Base-by-base conservation (phyloP, 1,140 invertebrate genomes). In the Stegodyphus mimosarum region DNA sequence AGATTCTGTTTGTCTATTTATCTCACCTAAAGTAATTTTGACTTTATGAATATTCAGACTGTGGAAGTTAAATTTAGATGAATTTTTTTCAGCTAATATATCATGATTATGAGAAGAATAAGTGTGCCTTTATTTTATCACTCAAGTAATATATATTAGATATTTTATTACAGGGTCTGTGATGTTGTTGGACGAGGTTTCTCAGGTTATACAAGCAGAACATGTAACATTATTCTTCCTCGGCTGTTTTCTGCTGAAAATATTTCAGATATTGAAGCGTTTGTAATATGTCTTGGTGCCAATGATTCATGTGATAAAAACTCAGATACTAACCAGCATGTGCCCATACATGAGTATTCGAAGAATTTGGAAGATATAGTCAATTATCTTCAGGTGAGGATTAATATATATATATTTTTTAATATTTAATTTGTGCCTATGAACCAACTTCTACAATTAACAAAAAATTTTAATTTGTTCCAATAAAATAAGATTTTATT, bases 171-270 rank as follows among this genome's bases (percentile, higher is more conserved):
- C 78, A 91, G 91, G 87, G 89, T 89, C 80, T 91, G 90, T 89
- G 91, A 91, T 88, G 89, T 91, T 0, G 87, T 91, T 6, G 89
- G 88, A 63, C 86, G 91, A 33, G 91, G 91, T 13, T 91, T 91
- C 87, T 91, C 90, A 63, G 91, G 91, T 0, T 91, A 91, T 85
- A 91, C 90, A 77, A 88, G 88, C 10, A 87, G 89, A 18, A 90
- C 88, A 87, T 89, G 89, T 79, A 89, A 89, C 33, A 79, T 89
- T 11, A 89, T 91, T 33, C 83, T 91, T 33, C 89, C 90, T 48
- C 83, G 88, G 63, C 60, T 91, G 5, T 85, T 91, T 13, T 87
- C 78, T 51, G 79, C 87, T 64, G 86, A 88, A 53, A 76, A 89
- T 74, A 87, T 89, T 11, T 78, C 89, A 53, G 80, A 89, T n/a